Base-by-base conservation (phyloP, 64 coral and sea anemone species). In the Actinia equina region DNA sequence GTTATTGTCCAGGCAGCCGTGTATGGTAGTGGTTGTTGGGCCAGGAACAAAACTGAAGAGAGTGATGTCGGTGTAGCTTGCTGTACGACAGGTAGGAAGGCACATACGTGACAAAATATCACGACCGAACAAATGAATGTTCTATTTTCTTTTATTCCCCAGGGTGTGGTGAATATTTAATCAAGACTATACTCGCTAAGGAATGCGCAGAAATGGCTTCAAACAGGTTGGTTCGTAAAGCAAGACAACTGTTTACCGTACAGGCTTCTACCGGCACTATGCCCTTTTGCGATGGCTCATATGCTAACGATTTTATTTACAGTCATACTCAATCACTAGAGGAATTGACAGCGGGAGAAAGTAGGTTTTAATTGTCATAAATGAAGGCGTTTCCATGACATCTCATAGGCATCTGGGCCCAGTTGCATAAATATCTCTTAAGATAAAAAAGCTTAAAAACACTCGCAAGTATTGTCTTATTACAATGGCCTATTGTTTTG, bases 161-260 rank as follows among this genome's bases (percentile, higher is more conserved):
- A 99, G 97, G 97, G 60, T 99, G 97, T 93, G 97, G 97, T 62
- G 97, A 99, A 64, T 78, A 95, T 51, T 90, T 99, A 61, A 95
- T 99, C 12, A 99, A 95, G 77, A 95, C 97, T 9, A 59, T 95
- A 82, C 83, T 99, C 22, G 93, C 93, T 7, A 99, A 95, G 79
- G 97, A 95, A 43, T 99, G 97, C 71, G 91, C 88, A 22, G 89
- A 86, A 13, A 79, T 93, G 62, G 93, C 93, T 22, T 88, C 86
- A 22, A 69, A 44, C 16, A 94, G 91, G 90, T 89, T 26, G 84
- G 71, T 67, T 59, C 17, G 44, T 30, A 51, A 25, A 56, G 16
- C 77, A 51, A 69, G 30, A 43, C 12, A 16, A 45, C 22, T 89
- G 27, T 44, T 82, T 83, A 56, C 49, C 46, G 1, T 37, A 37